Percentiles rank a stretch among this genome's conserved stretches.
Evolutionary conservation across 2,888 invertebrate species (phyloP).

Genomic region (Erebia ligea): DNA sequence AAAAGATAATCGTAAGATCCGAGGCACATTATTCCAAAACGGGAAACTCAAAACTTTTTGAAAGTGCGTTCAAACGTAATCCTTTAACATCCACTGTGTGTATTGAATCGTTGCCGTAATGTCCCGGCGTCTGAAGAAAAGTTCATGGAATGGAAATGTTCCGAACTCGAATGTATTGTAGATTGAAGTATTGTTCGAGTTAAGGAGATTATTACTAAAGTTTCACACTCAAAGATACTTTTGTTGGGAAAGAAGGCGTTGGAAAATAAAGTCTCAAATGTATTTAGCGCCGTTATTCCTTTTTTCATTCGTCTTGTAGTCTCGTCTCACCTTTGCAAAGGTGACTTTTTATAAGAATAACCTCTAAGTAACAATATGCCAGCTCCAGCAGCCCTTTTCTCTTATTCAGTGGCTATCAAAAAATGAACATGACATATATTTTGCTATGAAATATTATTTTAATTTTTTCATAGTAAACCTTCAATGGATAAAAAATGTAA

Average conservation of each 20-base stretch:
- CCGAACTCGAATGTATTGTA: conserved; percentile 41
- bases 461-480: too few relatives aligned
- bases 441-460: too few relatives aligned
- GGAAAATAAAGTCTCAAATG: conserved; percentile 27
- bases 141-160: conserved; percentile 44
- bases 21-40: conserved; percentile 9
- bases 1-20: conserved; percentile 7
- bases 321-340: background rate
- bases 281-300: conserved; percentile 18
- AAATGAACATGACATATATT: too few relatives aligned
- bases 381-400: too few relatives aligned
- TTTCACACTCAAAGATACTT: conserved; percentile 38
- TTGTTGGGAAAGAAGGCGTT: conserved; percentile 18
- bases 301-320: background rate
- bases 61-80: conserved; percentile 38
- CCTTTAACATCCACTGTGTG: conserved; percentile 36
- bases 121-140: conserved; percentile 32
- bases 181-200: conserved; percentile 38
- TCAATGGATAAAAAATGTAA: too few relatives aligned
- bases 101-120: conserved; percentile 40
- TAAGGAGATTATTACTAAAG: conserved; percentile 43
- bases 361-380: background rate
- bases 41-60: conserved; percentile 32
- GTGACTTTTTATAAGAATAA: background rate
- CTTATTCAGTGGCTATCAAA: too few relatives aligned